Conservation (phyloP, 2,113 vertebrate species). For the Heterotis niloticus region DNA sequence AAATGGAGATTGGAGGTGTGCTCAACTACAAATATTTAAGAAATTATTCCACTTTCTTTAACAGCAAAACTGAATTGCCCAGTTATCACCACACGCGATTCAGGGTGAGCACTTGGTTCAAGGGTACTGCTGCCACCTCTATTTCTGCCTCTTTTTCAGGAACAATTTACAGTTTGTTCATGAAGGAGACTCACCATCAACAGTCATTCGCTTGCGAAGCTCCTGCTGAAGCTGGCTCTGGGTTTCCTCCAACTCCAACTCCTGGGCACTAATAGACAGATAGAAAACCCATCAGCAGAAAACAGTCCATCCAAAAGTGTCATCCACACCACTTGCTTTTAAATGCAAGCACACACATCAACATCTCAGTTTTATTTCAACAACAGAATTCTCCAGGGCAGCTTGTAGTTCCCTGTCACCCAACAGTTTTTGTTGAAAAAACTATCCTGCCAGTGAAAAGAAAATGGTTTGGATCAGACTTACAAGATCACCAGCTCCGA, state of each 20-base stretch:
- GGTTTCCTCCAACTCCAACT: constrained; percentile 84
- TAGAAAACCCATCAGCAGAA: not conserved
- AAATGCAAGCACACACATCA: too few species aligned
- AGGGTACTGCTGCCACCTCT: too few species aligned
- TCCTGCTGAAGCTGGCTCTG: constrained; percentile 81
- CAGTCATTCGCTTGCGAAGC: constrained; percentile 69
- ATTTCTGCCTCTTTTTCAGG: not conserved
- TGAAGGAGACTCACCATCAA: constrained; percentile 61
- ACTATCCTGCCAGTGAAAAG: not conserved
- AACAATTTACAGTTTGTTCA: not conserved
- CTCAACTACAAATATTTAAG: too few species aligned
- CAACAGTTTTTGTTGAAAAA: too few species aligned
- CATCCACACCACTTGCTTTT: not conserved
- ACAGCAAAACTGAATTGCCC: too few species aligned
- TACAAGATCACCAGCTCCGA: constrained; percentile 80
- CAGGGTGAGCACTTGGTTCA: too few species aligned
- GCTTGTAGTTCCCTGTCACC: not conserved
- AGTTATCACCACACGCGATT: too few species aligned
- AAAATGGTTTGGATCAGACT: constrained; percentile 30
- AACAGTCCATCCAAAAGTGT: not conserved
- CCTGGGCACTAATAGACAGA: constrained; percentile 71
- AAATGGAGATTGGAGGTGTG: too few species aligned
- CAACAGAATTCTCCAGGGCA: not conserved
- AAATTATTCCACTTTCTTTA: too few species aligned
- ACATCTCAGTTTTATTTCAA: not conserved